These are phyloP conservation scores for Drosophila ambigua DNA, from an alignment of 1,140 invertebrate genomes.

Conservation along the genomic window DNA sequence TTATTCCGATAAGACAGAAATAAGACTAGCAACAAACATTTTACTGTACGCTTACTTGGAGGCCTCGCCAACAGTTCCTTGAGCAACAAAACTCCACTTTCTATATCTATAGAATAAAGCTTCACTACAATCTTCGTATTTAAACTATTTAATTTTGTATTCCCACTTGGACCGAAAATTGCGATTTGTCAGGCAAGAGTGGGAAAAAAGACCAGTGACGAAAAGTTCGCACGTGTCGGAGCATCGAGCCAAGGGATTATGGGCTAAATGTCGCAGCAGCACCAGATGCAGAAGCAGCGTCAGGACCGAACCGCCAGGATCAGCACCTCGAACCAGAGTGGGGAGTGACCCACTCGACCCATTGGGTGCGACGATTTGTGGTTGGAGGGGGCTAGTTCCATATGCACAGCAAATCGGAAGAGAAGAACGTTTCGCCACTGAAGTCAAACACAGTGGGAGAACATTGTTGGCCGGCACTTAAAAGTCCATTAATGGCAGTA, in stretches of 20 bases:
- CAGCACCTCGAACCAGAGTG: slow-evolving; percentile 30
- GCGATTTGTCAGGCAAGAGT: slow-evolving; percentile 4
- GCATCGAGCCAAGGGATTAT: slow-evolving; percentile 68
- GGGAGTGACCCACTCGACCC: not conserved
- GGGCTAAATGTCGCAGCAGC: slow-evolving; percentile 44
- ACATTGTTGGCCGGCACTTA: slow-evolving; percentile 75
- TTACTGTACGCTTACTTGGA: no score
- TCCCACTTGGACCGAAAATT: slow-evolving; percentile 18
- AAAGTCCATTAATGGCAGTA: slow-evolving; percentile 82
- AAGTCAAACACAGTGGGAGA: slow-evolving; percentile 64
- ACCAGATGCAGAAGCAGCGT: slow-evolving; percentile 41
- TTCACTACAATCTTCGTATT: slow-evolving; percentile 21
- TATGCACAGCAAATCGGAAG: slow-evolving; percentile 46
- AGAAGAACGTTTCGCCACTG: slow-evolving; percentile 62
- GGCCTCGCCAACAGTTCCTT: not conserved
- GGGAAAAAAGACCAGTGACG: slow-evolving; percentile 28
- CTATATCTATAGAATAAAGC: not conserved
- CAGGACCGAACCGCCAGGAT: slow-evolving; percentile 32
- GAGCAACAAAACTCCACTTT: not conserved
- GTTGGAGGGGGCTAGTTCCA: not conserved
- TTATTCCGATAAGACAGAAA: no score
- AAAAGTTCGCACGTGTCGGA: slow-evolving; percentile 64
- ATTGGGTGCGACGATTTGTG: no score
- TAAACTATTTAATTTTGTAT: slow-evolving; percentile 20
- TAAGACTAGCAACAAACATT: no score